Percentiles rank a stretch among this genome's conserved stretches.
Evolutionary conservation across 1,140 invertebrate genomes (phyloP).

Genomic region (Lasioglossum albipes): DNA sequence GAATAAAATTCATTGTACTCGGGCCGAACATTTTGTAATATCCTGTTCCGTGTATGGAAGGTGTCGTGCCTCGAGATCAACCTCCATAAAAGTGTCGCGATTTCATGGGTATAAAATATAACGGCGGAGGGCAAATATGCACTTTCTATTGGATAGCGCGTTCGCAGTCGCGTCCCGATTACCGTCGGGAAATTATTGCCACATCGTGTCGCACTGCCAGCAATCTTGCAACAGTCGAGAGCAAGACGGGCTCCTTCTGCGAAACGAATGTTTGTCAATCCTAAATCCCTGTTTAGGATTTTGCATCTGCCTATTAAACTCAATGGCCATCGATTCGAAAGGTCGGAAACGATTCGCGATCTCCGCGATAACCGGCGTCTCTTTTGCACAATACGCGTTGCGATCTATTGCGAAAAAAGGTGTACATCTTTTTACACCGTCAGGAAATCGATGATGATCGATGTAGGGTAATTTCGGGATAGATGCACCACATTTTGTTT

Average conservation of each 20-base stretch:
- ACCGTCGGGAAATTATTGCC: conserved; percentile 60
- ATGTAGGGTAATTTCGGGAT: neutral
- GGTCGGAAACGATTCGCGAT: neutral
- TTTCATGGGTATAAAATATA: conserved; percentile 49
- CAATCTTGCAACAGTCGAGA: conserved; percentile 59
- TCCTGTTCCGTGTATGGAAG: neutral
- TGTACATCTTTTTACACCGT: too few relatives aligned
- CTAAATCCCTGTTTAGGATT: neutral
- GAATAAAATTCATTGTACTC: neutral
- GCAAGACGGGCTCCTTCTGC: conserved; percentile 39
- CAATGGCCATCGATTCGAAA: neutral
- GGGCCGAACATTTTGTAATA: neutral
- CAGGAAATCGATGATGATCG: neutral
- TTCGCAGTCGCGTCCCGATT: conserved; percentile 59
- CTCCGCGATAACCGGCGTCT: too few relatives aligned
- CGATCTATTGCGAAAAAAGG: neutral
- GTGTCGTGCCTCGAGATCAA: neutral
- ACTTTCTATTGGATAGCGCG: conserved; percentile 56
- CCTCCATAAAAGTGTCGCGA: conserved; percentile 1
- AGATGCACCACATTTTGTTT: too few relatives aligned
- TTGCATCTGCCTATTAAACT: neutral
- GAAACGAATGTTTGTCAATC: conserved; percentile 30
- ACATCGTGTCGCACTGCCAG: conserved; percentile 38
- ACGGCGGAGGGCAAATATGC: conserved; percentile 43
- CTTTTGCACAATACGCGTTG: neutral